phyloP scores from a whole-genome alignment of 2,888 invertebrate species.

The Atethmia centrago region DNA sequence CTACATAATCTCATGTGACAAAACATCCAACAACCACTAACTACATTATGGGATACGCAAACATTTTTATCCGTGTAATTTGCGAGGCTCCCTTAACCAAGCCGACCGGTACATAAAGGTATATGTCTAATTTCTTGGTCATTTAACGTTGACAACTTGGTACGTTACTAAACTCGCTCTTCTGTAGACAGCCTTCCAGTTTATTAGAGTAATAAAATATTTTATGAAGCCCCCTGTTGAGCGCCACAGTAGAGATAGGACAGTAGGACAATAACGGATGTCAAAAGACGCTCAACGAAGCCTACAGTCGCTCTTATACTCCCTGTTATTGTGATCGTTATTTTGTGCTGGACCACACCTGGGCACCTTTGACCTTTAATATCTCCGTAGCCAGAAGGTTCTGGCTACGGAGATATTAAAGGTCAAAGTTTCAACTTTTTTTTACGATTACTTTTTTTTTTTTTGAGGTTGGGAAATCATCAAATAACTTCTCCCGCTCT shows the following conservation, averaged over 20 bases:
- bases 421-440: no score
- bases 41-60: slow-evolving; percentile 24
- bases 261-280: slow-evolving; percentile 33
- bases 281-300: not conserved
- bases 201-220: slow-evolving; percentile 77
- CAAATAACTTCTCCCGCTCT: no score
- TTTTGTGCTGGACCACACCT: no score
- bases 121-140: slow-evolving; percentile 75
- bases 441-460: no score
- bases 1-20: slow-evolving; percentile 1
- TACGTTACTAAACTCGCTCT: slow-evolving; percentile 60
- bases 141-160: slow-evolving; percentile 73
- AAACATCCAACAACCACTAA: slow-evolving; percentile 35
- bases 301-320: not conserved
- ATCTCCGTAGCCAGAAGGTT: no score
- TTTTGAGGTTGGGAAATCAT: no score
- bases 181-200: slow-evolving; percentile 69
- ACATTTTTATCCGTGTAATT: slow-evolving; percentile 62
- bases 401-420: not conserved
- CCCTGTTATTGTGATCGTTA: not conserved
- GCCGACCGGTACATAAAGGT: slow-evolving; percentile 61
- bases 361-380: no score
- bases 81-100: slow-evolving; percentile 61
- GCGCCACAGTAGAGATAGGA: slow-evolving; percentile 31
- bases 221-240: slow-evolving; percentile 69